Evolutionary conservation across 2,113 vertebrate species (phyloP).

Genomic region (Cariama cristata): DNA sequence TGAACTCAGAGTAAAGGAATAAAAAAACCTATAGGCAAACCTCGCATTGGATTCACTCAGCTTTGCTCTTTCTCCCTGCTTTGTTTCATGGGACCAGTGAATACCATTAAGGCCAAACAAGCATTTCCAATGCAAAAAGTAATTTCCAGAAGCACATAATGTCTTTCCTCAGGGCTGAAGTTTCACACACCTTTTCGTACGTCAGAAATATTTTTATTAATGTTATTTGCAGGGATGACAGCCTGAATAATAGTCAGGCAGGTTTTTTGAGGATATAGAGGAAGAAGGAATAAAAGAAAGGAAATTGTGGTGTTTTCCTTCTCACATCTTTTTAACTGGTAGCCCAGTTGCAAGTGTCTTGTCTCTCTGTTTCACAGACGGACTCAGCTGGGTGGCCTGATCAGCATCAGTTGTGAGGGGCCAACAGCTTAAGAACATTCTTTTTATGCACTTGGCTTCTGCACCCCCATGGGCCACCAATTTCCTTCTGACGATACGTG

Average conservation of each 20-base stretch:
- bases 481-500: neutral
- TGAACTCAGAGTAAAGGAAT: neutral
- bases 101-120: conserved; percentile 8
- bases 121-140: conserved; percentile 12
- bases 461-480: neutral
- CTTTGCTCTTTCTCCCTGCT: neutral
- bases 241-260: neutral
- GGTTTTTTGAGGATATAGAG: neutral
- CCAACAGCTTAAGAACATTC: neutral
- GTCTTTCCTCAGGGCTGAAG: neutral
- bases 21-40: neutral
- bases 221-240: neutral
- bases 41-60: neutral
- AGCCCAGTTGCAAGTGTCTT: neutral
- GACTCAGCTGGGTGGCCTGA: neutral
- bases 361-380: neutral
- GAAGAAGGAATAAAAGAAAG: neutral
- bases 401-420: neutral
- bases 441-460: neutral
- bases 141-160: neutral
- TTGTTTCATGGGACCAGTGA: neutral
- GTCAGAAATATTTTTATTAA: neutral
- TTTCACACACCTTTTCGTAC: neutral
- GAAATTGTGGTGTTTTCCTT: neutral
- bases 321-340: neutral